These are phyloP conservation scores for Oreortyx pictus DNA, from an alignment of 2,797 vertebrate genomes.

Conservation along the genomic window DNA sequence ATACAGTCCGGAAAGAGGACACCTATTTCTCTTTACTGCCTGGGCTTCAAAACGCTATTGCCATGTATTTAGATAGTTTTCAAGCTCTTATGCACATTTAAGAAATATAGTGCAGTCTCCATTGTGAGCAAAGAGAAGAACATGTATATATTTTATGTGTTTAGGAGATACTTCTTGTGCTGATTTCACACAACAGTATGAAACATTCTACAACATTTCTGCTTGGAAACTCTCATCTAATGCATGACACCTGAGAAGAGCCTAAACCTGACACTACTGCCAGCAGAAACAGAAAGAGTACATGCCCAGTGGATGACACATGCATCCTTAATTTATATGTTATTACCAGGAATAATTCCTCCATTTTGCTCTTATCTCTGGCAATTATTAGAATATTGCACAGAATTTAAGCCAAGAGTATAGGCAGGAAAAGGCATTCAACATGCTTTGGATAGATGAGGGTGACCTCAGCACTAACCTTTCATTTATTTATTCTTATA, in stretches of 20 bases:
- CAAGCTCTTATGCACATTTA: background rate
- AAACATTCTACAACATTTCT: background rate
- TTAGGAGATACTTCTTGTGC: background rate
- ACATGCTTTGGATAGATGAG: background rate
- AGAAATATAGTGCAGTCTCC: background rate
- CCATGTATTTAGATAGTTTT: background rate
- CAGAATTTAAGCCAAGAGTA: background rate
- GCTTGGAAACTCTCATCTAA: background rate
- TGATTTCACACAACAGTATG: background rate
- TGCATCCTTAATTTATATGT: background rate
- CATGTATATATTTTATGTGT: background rate
- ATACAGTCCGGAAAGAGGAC: background rate
- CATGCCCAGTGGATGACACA: background rate
- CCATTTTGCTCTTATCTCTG: background rate
- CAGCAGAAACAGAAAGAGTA: background rate
- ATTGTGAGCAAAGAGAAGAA: background rate
- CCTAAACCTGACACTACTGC: background rate
- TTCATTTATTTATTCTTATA: background rate
- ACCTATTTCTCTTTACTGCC: background rate
- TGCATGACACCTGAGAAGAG: background rate
- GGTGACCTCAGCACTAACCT: background rate
- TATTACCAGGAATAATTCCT: background rate
- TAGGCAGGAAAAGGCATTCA: background rate
- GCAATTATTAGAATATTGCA: background rate
- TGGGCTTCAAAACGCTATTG: background rate